Base-by-base conservation (phyloP, 2,888 invertebrate species). In the Lagria hirta region DNA sequence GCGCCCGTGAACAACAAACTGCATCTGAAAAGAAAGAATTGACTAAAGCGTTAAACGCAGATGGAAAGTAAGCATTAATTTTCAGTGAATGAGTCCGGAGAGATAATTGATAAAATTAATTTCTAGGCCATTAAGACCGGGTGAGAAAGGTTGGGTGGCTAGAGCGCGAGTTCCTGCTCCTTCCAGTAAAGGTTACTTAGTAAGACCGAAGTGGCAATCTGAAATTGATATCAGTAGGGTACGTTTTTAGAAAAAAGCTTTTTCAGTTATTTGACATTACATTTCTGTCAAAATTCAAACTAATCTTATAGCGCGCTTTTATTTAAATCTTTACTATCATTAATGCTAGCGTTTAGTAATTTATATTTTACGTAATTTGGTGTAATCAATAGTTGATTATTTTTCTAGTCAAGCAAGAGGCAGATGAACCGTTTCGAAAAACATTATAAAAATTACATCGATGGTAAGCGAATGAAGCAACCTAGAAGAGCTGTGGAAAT, bases 141-240 rank as follows among this genome's bases (percentile, higher is more conserved):
- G 98, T 44, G 95, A 96, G 68, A 87, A 88, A 53, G 98, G 97
- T 22, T 98, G 94, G 94, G 84, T 96, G 51, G 84, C 86, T 17
- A 78, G 98, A 65, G 98, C 98, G 7, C 79, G 98, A 44, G 98
- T 99, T 42, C 99, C 99, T 12, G 73, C 82, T 67, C 96, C 96
- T 13, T 94, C 95, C 32, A 93, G 86, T 69, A 97, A 94, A 75
- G 98, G 98, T 73, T 99, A 99, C 72, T 88, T 98, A 34, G 84
- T 89, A 56, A 78, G 99, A 32, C 98, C 99, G 7, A 89, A 88
- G 71, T 93, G 91, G 81, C 87, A 86, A 51, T 81, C 85, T 48
- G 95, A 95, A 64, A 81, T 87, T 27, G 93, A 94, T 73, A 86
- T 93, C 73, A 84, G 85, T 49, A 74, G 85, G 66, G 85, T 86